A percentile compares a stretch with the other conserved stretches of the same genome.
phyloP scores from a whole-genome alignment of 2,888 invertebrate species.

The Ectropis crepuscularia region DNA sequence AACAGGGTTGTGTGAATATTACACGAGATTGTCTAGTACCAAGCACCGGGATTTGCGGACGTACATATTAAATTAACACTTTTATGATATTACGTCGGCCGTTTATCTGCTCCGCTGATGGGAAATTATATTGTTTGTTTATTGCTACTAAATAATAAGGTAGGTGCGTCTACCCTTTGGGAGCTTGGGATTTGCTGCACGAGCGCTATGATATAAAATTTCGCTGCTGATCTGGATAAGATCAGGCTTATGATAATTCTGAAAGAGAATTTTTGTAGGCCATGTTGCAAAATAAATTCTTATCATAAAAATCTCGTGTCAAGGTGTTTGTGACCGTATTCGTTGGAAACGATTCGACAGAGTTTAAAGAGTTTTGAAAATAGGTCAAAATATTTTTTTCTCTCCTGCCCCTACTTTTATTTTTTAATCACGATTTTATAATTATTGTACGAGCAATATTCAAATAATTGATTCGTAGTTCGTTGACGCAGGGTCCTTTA shows the following conservation, averaged over 20 bases:
- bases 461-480: no score
- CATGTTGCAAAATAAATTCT: background rate
- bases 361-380: no score
- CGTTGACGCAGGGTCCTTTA: no score
- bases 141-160: slow-evolving; percentile 24
- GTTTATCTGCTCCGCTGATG: slow-evolving; percentile 30
- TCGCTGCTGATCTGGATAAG: background rate
- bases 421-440: no score
- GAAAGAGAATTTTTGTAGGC: background rate
- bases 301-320: background rate
- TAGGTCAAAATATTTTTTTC: no score
- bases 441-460: no score
- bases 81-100: slow-evolving; percentile 42
- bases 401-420: no score
- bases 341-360: no score
- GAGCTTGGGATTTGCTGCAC: slow-evolving; percentile 10
- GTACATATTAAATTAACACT: slow-evolving; percentile 69
- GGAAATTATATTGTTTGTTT: slow-evolving; percentile 31
- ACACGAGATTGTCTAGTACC: slow-evolving; percentile 61
- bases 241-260: background rate
- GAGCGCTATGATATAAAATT: slow-evolving; percentile 1
- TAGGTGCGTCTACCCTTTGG: slow-evolving; percentile 11
- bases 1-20: slow-evolving; percentile 67
- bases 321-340: no score
- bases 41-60: slow-evolving; percentile 55